Evolutionary conservation across 2,797 vertebrate genomes (phyloP), one percentile per base, ranked within the genome.

Genomic region (Anguilla pacifica): DNA sequence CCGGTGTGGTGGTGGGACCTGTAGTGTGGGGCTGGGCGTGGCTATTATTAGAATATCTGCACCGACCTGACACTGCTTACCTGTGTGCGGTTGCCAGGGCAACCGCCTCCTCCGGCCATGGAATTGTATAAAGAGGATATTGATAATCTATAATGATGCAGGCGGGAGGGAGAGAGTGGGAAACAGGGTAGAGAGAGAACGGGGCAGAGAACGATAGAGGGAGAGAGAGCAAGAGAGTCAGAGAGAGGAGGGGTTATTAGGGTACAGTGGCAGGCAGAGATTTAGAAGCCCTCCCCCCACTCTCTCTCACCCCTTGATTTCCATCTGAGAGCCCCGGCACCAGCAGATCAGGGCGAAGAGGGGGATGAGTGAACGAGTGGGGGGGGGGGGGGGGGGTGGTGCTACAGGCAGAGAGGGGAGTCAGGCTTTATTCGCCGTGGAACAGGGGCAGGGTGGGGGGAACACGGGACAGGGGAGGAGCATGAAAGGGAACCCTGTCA

Each of bases 111-210:
- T 25, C 86, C 94, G 95, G 94, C 95, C 95, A 89, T 90, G 94
- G 93, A 95, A 95, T 94, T 93, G 94, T 95, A 93, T 94, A 96
- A 97, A 96, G 95, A 95, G 96, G 94, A 95, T 97, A 97, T 98
- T 97, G 97, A 97, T 98, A 93, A 98, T 96, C 97, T 96, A 95
- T 98, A 97, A 96, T 96, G 95, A 96, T 95, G 96, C 57, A 79
- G 95, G 89, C 92, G 93, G 91, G 93, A 91, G 92, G 94, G 92
- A 92, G 93, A 64, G 61, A 64, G 61, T 0, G 25, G 25, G 61
- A 25, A 2, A n/a, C 25, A n/a, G 61, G 59, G 59, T 0, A 61
- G 59, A 61, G 59, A 17, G 59, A 61, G 59, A 61, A 10, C 6
- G 59, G 15, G 59, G 17, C 10, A 61, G 59, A 61, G 59, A 61